These are phyloP conservation scores for Tachyglossus aculeatus DNA, from an alignment of 2,797 vertebrate genomes.

Conservation along the genomic window DNA sequence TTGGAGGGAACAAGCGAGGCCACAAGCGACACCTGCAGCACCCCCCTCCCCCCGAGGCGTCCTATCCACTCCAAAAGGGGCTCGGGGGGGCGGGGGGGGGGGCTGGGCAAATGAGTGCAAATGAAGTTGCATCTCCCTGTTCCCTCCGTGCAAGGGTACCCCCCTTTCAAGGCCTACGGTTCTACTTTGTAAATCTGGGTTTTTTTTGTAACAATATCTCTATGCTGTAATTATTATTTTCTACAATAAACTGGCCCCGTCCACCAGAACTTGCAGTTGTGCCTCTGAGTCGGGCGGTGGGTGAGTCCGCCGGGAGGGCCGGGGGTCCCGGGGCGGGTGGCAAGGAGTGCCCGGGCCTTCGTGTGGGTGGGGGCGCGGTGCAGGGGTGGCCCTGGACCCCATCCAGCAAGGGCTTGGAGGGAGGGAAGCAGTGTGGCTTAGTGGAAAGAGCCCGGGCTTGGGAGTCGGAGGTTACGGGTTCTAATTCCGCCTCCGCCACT, in stretches of 20 bases:
- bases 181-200: constrained; percentile 54
- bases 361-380: not conserved
- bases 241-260: constrained; percentile 58
- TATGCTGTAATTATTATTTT: constrained; percentile 57
- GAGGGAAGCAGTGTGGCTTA: not conserved
- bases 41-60: not conserved
- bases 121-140: not conserved
- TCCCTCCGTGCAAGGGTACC: not conserved
- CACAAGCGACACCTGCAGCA: not conserved
- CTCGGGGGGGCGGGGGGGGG: not conserved
- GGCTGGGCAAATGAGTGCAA: not conserved
- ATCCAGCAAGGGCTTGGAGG: too few species aligned
- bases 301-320: not conserved
- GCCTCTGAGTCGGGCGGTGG: not conserved
- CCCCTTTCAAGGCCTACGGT: not conserved
- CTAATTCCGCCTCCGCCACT: too few species aligned
- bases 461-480: not conserved
- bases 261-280: not conserved
- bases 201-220: constrained; percentile 33
- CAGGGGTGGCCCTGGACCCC: not conserved
- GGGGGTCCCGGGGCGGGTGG: not conserved
- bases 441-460: not conserved
- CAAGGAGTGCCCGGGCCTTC: too few species aligned
- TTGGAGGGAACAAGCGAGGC: not conserved
- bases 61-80: too few species aligned